Base-by-base conservation (phyloP, 2,113 vertebrate genomes). In the Ophiodon elongatus region DNA sequence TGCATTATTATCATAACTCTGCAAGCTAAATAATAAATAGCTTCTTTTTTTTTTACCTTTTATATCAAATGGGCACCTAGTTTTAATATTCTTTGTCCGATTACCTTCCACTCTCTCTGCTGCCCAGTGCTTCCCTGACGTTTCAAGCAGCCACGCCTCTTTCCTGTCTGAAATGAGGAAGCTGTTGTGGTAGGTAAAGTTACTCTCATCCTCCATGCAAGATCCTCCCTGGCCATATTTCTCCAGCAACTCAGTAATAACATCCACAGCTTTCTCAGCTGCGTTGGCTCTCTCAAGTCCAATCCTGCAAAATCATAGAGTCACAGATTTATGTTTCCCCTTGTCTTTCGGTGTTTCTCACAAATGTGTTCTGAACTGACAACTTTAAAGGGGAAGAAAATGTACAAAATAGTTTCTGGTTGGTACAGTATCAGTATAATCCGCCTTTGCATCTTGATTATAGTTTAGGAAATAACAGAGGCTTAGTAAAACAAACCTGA, bases 111-210 rank as follows among this genome's bases (percentile, higher is more conserved):
- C 88, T 95, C 93, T 97, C 90, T 99, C 98, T 78, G 98, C 97
- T 75, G 97, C 98, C 98, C 98, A 99, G 87, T 96, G 90, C 87
- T 96, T 97, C 76, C 97, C 97, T 52, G 97, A 95, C 4, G 97
- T 99, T 91, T 99, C 98, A 93, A 99, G 94, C 89, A 99, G 93
- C 98, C 98, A 99, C 0, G 97, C 97, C 91, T 98, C 97, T 25
- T 91, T 96, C 89, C 97, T 95, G 94, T 99, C 98, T 0, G 96
- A 96, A 93, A 99, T 97, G 64, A 99, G 95, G 94, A 99, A 99
- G 86, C 98, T 98, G 95, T 99, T 99, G 94, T 99, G 94, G 92
- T 99, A 99, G 21, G 95, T 97, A 92, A 98, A 97, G 41, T 78
- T 72, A 90, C 94, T 93, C 1, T 94, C 73, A 76, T 96, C 97